These are phyloP conservation scores for Atopsyche davidsoni DNA, from an alignment of 1,140 invertebrate genomes.

Conservation along the genomic window DNA sequence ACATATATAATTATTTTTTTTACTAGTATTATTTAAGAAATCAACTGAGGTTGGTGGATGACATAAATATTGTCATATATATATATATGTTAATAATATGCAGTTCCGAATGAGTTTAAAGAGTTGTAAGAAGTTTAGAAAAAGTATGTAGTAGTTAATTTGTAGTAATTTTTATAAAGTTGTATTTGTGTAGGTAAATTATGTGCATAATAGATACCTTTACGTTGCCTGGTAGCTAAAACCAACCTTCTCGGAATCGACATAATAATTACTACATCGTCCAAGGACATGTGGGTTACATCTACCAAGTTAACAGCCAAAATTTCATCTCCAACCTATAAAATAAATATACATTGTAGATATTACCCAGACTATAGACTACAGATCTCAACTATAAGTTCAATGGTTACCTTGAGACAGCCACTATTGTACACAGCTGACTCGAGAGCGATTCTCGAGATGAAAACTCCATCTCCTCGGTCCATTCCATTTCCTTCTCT, in stretches of 20 bases:
- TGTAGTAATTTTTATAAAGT: no score
- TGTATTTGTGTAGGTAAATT: no score
- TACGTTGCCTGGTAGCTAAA: conserved; percentile 80
- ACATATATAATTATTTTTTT: no score
- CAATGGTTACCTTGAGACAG: conserved; percentile 68
- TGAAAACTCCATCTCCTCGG: conserved; percentile 92
- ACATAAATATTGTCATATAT: no score
- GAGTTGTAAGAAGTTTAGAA: neutral
- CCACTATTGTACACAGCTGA: conserved; percentile 95
- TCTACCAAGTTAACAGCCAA: conserved; percentile 96
- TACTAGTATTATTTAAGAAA: no score
- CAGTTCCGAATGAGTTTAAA: no score
- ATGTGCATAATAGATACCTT: conserved; percentile 49
- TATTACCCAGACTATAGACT: no score
- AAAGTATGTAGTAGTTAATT: neutral
- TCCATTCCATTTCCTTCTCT: conserved; percentile 93
- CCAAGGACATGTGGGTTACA: conserved; percentile 93
- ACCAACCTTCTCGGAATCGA: conserved; percentile 94
- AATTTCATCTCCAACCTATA: conserved; percentile 95
- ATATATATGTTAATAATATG: no score
- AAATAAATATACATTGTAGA: neutral
- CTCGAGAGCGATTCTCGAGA: conserved; percentile 95
- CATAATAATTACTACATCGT: conserved; percentile 99
- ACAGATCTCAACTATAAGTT: neutral
- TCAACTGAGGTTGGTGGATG: no score